A percentile compares a stretch with the other conserved stretches of the same genome.
These are phyloP conservation scores for Apis dorsata DNA, from an alignment of 1,140 invertebrate genomes.

Conservation along the genomic window DNA sequence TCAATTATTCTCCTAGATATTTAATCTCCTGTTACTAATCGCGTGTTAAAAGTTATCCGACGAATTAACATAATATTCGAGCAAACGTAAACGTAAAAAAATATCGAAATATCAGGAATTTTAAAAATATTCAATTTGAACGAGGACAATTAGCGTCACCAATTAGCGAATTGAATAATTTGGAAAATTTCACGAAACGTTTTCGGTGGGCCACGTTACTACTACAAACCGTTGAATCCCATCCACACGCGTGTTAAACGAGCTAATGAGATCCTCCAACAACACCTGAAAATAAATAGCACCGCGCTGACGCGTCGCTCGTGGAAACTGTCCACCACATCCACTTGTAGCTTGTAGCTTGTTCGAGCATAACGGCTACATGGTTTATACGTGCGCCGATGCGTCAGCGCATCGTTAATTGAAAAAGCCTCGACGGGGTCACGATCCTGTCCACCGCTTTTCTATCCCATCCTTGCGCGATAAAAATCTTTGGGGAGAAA, in stretches of 20 bases:
- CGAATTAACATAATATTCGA: too few relatives aligned
- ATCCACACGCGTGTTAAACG: neutral
- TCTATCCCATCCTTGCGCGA: neutral
- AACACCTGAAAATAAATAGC: slow-evolving; percentile 13
- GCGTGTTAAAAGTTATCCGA: too few relatives aligned
- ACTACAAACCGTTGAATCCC: neutral
- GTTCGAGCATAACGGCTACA: neutral
- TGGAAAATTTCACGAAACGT: slow-evolving; percentile 3
- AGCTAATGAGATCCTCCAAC: slow-evolving; percentile 21
- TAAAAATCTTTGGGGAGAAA: slow-evolving; percentile 12
- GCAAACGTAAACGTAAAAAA: too few relatives aligned
- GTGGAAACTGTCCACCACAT: slow-evolving; percentile 10
- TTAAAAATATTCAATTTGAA: neutral
- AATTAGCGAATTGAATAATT: slow-evolving; percentile 11
- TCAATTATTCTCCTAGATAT: too few relatives aligned
- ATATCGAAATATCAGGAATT: too few relatives aligned
- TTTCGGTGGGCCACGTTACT: neutral
- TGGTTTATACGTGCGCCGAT: neutral
- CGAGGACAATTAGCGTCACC: neutral
- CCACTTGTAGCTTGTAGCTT: too few relatives aligned
- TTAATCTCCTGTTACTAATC: too few relatives aligned
- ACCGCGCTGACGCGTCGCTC: neutral
- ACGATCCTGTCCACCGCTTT: slow-evolving; percentile 18
- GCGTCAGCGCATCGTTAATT: neutral
- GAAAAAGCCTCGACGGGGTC: slow-evolving; percentile 3